Conservation (phyloP, 2,797 vertebrate genomes). For the Squalus acanthias region DNA sequence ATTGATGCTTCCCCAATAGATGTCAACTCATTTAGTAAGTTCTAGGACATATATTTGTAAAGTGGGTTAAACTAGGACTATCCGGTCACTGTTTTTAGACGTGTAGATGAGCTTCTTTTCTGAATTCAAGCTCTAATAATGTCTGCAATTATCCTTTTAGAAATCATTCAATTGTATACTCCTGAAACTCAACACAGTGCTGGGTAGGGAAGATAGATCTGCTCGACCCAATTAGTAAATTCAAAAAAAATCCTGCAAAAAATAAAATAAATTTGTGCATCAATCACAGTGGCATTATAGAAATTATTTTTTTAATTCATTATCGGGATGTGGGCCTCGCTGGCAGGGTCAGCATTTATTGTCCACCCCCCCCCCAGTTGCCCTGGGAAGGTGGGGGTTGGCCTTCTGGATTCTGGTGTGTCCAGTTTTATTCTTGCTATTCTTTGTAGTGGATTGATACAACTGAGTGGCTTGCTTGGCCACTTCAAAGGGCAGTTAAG, state of each 20-base stretch:
- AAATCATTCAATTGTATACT: neutral
- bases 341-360: neutral
- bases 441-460: neutral
- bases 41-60: neutral
- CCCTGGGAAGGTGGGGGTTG: neutral
- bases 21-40: neutral
- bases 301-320: neutral
- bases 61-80: neutral
- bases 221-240: neutral
- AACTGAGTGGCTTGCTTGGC: neutral
- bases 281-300: neutral
- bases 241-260: neutral
- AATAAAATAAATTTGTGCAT: neutral
- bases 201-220: neutral
- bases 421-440: neutral
- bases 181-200: neutral
- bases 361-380: neutral
- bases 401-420: neutral
- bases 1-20: neutral
- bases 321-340: neutral
- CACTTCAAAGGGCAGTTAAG: neutral
- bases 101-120: neutral
- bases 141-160: neutral
- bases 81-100: neutral
- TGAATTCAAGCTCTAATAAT: neutral